phyloP scores from a whole-genome alignment of 2,888 invertebrate genomes.

The Bhutanitis thaidina region DNA sequence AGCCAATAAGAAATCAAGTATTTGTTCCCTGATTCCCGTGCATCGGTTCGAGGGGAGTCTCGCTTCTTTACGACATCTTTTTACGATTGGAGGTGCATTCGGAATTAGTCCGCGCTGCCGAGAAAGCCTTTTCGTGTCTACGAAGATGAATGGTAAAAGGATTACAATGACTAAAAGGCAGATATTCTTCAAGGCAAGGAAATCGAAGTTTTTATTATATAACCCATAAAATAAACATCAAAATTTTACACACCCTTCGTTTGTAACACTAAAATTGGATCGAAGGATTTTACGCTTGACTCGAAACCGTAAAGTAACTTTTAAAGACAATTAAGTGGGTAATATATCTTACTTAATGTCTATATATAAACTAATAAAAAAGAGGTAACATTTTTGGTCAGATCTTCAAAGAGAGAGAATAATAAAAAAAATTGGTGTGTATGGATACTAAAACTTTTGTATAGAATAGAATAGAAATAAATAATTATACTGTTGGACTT shows the following conservation, averaged over 20 bases:
- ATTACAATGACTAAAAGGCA: slow-evolving; percentile 64
- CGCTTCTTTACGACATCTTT: slow-evolving; percentile 78
- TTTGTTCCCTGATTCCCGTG: slow-evolving; percentile 75
- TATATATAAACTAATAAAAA: slow-evolving; percentile 19
- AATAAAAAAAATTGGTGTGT: too few species aligned
- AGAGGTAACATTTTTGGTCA: slow-evolving; percentile 6
- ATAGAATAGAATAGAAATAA: too few species aligned
- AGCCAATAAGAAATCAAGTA: slow-evolving; percentile 80
- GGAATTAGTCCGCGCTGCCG: slow-evolving; percentile 70
- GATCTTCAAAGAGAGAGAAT: neutral
- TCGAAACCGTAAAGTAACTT: slow-evolving; percentile 20
- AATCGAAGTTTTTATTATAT: slow-evolving; percentile 39
- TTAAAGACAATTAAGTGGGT: slow-evolving; percentile 21
- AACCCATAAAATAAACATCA: slow-evolving; percentile 24
- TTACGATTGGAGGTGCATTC: slow-evolving; percentile 80
- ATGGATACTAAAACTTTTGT: too few species aligned
- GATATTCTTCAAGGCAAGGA: slow-evolving; percentile 33
- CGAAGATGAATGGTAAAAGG: slow-evolving; percentile 72
- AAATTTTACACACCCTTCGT: slow-evolving; percentile 20
- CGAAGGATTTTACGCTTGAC: slow-evolving; percentile 21
- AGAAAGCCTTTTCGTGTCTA: slow-evolving; percentile 75
- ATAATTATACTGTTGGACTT: too few species aligned
- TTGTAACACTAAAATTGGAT: slow-evolving; percentile 26
- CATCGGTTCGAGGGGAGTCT: slow-evolving; percentile 70
- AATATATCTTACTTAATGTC: slow-evolving; percentile 19